Conservation (phyloP, 2,113 vertebrate species). For the Toxotes chatareus region DNA sequence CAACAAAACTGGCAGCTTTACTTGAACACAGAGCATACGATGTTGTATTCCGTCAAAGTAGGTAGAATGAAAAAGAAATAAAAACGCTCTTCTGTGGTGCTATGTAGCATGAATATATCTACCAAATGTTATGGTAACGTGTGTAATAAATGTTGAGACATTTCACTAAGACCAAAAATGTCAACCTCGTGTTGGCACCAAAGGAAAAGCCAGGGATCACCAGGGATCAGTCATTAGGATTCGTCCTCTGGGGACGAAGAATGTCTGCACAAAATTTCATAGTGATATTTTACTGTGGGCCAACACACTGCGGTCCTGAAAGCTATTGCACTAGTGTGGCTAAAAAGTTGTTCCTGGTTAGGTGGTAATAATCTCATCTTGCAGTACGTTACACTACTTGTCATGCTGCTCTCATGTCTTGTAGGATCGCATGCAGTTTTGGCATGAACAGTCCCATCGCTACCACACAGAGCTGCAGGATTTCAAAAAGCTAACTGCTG, state of each 20-base stretch:
- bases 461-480: slow-evolving; percentile 90
- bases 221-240: too few species aligned
- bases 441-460: slow-evolving; percentile 91
- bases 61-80: too few species aligned
- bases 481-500: slow-evolving; percentile 91
- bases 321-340: not conserved
- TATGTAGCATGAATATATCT: too few species aligned
- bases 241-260: not conserved
- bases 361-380: not conserved
- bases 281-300: not conserved
- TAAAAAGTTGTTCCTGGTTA: not conserved
- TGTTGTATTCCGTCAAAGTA: not conserved
- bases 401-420: slow-evolving; percentile 2
- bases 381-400: not conserved
- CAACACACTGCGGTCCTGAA: not conserved
- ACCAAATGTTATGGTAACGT: too few species aligned
- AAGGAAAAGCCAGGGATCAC: too few species aligned
- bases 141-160: too few species aligned
- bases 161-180: too few species aligned
- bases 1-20: not conserved
- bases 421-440: slow-evolving; percentile 92
- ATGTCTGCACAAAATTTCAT: not conserved
- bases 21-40: not conserved
- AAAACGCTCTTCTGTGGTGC: too few species aligned
- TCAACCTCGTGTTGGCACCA: too few species aligned